A percentile compares a stretch with the other conserved stretches of the same genome.
phyloP scores from a whole-genome alignment of 2,797 vertebrate species.

The Leptodactylus fallax region DNA sequence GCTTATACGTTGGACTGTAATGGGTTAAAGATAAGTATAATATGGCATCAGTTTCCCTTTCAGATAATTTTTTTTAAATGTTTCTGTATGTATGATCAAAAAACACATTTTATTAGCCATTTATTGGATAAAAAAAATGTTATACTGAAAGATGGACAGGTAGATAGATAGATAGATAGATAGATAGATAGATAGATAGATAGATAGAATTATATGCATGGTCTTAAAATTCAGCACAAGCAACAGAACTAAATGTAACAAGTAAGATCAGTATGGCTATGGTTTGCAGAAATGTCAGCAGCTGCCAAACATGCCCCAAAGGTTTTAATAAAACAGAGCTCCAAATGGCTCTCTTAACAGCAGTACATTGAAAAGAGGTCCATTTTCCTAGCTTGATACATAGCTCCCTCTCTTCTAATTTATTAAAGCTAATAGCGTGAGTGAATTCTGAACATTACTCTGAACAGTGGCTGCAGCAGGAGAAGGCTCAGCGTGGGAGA shows the following conservation, averaged over 20 bases:
- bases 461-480: slow-evolving; percentile 38
- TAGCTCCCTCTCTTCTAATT: slow-evolving; percentile 54
- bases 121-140: no score
- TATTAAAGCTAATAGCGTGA: slow-evolving; percentile 60
- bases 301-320: slow-evolving; percentile 7
- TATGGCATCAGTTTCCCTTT: no score
- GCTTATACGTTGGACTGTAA: no score
- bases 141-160: neutral
- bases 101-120: neutral
- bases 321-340: slow-evolving; percentile 10
- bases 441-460: slow-evolving; percentile 65
- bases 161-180: neutral
- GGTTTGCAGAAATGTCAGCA: neutral
- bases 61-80: no score
- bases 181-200: neutral
- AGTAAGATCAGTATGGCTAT: neutral
- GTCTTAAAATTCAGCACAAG: slow-evolving; percentile 24
- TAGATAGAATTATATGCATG: neutral
- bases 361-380: slow-evolving; percentile 32
- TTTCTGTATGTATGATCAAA: no score
- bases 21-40: neutral
- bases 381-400: slow-evolving; percentile 57
- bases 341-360: slow-evolving; percentile 32
- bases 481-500: slow-evolving; percentile 58
- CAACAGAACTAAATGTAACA: neutral